Evolutionary conservation across 2,888 invertebrate species (phyloP).

Genomic region (Drosophila paranaensis): DNA sequence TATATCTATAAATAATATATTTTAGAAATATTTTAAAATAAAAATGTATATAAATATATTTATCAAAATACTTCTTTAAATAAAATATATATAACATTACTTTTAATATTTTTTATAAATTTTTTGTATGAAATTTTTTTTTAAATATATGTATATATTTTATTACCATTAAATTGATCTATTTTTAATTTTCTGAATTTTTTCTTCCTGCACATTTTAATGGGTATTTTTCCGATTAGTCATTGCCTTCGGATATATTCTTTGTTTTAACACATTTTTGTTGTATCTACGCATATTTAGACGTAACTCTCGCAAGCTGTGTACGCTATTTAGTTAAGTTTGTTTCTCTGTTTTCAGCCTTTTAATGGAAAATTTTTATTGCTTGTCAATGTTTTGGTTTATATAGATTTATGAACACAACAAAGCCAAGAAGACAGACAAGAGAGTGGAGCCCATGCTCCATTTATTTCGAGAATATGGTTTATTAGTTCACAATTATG

Average conservation of each 20-base stretch:
- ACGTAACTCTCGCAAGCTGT: constrained; percentile 39
- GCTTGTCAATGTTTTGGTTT: constrained; percentile 46
- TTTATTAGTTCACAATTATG: constrained; percentile 12
- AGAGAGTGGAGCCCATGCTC: constrained; percentile 3
- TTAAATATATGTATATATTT: too few species aligned
- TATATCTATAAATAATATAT: too few species aligned
- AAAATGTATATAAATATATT: too few species aligned
- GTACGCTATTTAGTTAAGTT: constrained; percentile 61
- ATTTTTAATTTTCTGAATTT: neutral
- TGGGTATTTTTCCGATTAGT: neutral
- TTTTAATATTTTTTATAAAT: too few species aligned
- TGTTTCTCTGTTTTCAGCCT: constrained; percentile 38
- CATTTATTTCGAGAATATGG: constrained; percentile 15
- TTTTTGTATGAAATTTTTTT: neutral
- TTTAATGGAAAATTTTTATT: constrained; percentile 43
- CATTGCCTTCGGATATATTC: neutral
- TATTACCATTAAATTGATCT: neutral
- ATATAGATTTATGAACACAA: neutral
- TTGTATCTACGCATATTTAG: constrained; percentile 50
- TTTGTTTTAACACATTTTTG: constrained; percentile 53
- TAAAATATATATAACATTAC: too few species aligned
- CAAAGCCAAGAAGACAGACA: neutral
- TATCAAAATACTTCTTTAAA: too few species aligned
- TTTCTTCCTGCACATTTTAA: neutral
- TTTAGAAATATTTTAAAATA: too few species aligned